These are phyloP conservation scores for Agrochola litura DNA, from an alignment of 2,888 invertebrate genomes.

Conservation along the genomic window DNA sequence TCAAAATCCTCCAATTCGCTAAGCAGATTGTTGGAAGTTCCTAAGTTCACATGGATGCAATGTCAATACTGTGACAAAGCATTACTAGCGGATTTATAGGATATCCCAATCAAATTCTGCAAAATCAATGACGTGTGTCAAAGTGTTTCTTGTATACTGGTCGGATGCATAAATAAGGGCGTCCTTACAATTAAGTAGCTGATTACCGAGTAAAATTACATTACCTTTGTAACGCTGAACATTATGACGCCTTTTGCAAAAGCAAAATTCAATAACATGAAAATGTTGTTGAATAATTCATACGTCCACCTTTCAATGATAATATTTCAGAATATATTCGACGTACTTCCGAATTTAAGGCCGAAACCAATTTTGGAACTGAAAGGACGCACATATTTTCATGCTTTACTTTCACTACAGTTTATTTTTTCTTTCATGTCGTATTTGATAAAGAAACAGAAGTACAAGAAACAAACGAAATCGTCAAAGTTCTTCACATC, in stretches of 20 bases:
- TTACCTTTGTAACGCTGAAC: slow-evolving; percentile 29
- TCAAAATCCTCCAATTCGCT: too few species aligned
- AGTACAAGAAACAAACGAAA: not conserved
- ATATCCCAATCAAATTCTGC: not conserved
- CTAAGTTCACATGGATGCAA: too few species aligned
- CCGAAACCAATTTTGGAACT: slow-evolving; percentile 1
- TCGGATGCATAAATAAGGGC: not conserved
- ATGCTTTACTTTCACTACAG: not conserved
- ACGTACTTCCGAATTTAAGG: slow-evolving; percentile 40
- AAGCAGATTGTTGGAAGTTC: too few species aligned
- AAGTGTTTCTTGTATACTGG: not conserved
- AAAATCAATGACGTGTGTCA: not conserved
- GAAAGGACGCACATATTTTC: not conserved
- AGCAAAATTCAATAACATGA: slow-evolving; percentile 48
- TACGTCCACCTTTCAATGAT: slow-evolving; percentile 42
- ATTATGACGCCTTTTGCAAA: slow-evolving; percentile 16
- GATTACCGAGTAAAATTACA: slow-evolving; percentile 29
- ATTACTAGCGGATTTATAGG: too few species aligned
- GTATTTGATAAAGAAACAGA: slow-evolving; percentile 7
- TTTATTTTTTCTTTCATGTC: not conserved
- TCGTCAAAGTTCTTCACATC: not conserved
- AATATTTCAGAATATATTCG: slow-evolving; percentile 41
- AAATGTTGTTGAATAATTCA: slow-evolving; percentile 59
- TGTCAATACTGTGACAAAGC: too few species aligned
- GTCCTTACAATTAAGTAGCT: slow-evolving; percentile 13